Conservation (phyloP, 2,113 vertebrate genomes). For the Ptyas mucosa region DNA sequence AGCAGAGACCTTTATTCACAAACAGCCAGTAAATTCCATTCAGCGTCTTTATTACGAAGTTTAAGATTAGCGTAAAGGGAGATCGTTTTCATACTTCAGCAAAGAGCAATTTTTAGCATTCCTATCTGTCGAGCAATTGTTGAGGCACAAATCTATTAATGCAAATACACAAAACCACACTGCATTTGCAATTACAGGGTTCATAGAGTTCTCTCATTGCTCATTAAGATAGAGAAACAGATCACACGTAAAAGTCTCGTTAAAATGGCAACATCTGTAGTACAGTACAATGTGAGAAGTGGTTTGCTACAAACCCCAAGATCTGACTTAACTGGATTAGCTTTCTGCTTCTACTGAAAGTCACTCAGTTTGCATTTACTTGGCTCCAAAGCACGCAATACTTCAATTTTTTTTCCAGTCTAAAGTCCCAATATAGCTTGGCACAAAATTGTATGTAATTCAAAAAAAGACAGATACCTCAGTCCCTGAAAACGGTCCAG, state of each 20-base stretch:
- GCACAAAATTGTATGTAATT: not conserved
- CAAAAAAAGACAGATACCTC: not conserved
- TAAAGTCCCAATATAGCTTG: not conserved
- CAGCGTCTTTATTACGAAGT: not conserved
- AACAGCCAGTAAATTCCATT: slow-evolving; percentile 5
- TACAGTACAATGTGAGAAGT: not conserved
- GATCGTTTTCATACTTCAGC: not conserved
- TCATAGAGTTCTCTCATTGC: not conserved
- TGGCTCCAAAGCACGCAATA: not conserved
- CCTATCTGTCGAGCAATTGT: not conserved
- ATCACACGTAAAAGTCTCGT: not conserved
- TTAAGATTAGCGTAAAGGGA: not conserved
- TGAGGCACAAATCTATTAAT: slow-evolving; percentile 4
- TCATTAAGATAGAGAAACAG: not conserved
- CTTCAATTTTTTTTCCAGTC: not conserved
- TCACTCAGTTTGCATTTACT: not conserved
- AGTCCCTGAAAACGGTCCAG: not conserved
- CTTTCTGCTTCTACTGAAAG: not conserved
- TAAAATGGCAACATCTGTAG: not conserved
- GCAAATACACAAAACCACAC: not conserved
- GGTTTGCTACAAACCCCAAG: not conserved
- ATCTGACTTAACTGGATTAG: not conserved
- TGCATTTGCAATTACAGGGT: not conserved
- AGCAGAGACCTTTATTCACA: not conserved
- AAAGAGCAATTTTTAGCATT: not conserved